Conservation (phyloP, 1,140 invertebrate species). For the Eulimnadia texana region DNA sequence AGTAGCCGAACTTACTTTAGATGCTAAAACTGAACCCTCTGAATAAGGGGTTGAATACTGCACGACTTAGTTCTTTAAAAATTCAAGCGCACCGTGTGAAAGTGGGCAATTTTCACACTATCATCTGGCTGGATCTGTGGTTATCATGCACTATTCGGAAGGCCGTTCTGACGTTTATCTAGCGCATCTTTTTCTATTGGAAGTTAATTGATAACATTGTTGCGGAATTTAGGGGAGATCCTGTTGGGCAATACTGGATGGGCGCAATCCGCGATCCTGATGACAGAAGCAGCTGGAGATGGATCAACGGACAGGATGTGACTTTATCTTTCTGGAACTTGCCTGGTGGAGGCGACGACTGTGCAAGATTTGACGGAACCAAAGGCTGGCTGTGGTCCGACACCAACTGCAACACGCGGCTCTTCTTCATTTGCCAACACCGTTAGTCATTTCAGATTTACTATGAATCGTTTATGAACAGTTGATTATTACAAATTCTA, state of each 20-base stretch:
- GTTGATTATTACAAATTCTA: background rate
- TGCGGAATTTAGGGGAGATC: constrained; percentile 42
- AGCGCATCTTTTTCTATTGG: too few relatives aligned
- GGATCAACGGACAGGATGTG: constrained; percentile 71
- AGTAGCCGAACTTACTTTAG: too few relatives aligned
- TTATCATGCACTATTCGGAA: too few relatives aligned
- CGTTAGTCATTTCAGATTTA: constrained; percentile 43
- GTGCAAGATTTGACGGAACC: constrained; percentile 77
- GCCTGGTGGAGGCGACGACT: constrained; percentile 65
- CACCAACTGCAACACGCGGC: constrained; percentile 65
- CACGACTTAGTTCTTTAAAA: too few relatives aligned
- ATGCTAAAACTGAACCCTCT: too few relatives aligned
- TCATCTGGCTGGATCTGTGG: too few relatives aligned
- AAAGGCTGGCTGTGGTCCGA: constrained; percentile 92
- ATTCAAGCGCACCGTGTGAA: too few relatives aligned
- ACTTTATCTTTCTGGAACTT: constrained; percentile 85
- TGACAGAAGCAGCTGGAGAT: constrained; percentile 71
- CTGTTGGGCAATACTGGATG: constrained; percentile 88
- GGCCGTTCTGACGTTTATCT: too few relatives aligned
- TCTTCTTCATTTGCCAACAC: constrained; percentile 90
- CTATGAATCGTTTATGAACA: background rate
- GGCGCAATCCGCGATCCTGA: constrained; percentile 67
- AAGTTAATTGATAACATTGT: too few relatives aligned
- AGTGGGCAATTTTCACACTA: too few relatives aligned
- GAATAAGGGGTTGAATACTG: too few relatives aligned